These are phyloP conservation scores for Penaeus chinensis DNA, from an alignment of 1,140 invertebrate genomes.

Conservation along the genomic window DNA sequence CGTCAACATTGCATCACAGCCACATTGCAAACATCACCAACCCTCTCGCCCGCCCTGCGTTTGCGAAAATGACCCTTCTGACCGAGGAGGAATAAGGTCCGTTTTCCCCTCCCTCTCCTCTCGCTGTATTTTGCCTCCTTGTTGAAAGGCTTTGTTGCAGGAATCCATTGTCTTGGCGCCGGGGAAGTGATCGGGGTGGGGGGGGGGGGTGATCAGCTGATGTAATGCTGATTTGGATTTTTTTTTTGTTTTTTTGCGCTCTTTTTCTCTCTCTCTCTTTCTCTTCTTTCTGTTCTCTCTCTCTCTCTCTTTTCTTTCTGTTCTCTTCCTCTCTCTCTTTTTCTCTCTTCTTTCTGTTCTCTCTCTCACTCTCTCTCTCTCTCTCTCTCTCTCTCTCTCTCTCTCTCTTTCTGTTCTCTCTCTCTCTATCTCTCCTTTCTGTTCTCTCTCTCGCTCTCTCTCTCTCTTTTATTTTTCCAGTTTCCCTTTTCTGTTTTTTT, in stretches of 20 bases:
- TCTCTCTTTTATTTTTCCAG: not conserved
- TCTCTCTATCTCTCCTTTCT: conserved; percentile 23
- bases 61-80: too few relatives aligned
- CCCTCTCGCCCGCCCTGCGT: too few relatives aligned
- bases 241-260: not conserved
- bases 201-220: too few relatives aligned
- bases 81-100: too few relatives aligned
- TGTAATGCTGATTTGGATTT: not conserved
- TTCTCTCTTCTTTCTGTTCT: not conserved
- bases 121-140: too few relatives aligned
- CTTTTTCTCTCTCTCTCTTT: not conserved
- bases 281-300: not conserved
- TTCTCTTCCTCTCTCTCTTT: conserved; percentile 22
- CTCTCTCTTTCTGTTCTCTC: not conserved
- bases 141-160: too few relatives aligned
- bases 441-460: not conserved
- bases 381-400: not conserved
- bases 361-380: not conserved
- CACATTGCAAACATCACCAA: too few relatives aligned
- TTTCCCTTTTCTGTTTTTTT: not conserved
- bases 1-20: too few relatives aligned
- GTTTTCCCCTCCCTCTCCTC: too few relatives aligned
- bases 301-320: not conserved
- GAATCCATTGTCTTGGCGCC: too few relatives aligned
- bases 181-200: too few relatives aligned